Evolutionary conservation across 2,113 vertebrate genomes (phyloP), one percentile per base, ranked within the genome.

Genomic region (Hystrix brachyura): DNA sequence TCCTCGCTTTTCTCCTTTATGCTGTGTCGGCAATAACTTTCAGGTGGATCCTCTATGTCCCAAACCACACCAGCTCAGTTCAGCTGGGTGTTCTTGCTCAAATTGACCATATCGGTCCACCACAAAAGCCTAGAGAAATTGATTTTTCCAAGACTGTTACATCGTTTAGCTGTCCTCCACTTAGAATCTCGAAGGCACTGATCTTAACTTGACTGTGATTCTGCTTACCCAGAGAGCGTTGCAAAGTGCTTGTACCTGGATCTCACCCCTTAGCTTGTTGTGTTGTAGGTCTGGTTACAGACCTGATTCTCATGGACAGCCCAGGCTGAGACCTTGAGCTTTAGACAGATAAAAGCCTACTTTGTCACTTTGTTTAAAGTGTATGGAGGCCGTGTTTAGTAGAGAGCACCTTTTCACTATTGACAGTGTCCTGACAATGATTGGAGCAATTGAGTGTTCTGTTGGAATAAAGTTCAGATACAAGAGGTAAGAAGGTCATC

Each of bases 91-190:
- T 38, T 38, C 38, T 38, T 38, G 38, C 38, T 38, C 38, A 38
- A 38, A 38, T 2, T 38, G 38, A 38, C 38, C 38, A 38, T 38
- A 38, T 38, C 38, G 38, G 38, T 38, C 38, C 38, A 38, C 38
- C 38, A 38, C 38, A 38, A 38, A 38, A 95, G 10, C 48, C 9
- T 43, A 86, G 71, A 79, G 38, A 96, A 94, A 86, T 90, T 27
- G 64, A 96, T 92, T 94, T 95, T 95, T 92, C 53, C 78, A 79
- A 81, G 59, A 67, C n/a, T 72, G 19, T 43, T n/a, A 38, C 84
- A 10, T 87, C 80, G 10, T 94, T 88, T 59, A 25, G 34, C 51
- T 64, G 0, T 60, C 79, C 59, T n/a, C 18, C 79, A 18, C 62
- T 48, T 53, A 48, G 14, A 34, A 5, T 55, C 43, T 82, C 5